A percentile compares a stretch with the other conserved stretches of the same genome.
Evolutionary conservation across 2,888 invertebrate genomes (phyloP).

Genomic region (Drosophila pseudotalamancana): DNA sequence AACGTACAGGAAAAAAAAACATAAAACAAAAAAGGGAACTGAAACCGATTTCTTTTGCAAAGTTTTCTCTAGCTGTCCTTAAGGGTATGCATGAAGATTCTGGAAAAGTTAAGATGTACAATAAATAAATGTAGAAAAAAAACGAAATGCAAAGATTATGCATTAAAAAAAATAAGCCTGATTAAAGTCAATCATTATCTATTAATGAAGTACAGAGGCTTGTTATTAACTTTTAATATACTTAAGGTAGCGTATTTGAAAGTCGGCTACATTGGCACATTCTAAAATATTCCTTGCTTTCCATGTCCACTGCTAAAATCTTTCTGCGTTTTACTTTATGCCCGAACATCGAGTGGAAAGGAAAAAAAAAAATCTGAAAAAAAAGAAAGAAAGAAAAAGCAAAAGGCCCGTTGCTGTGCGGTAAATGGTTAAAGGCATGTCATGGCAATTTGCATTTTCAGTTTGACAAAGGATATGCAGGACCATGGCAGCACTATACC

Average conservation of each 20-base stretch:
- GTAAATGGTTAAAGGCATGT: slow-evolving; percentile 76
- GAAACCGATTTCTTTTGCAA: slow-evolving; percentile 43
- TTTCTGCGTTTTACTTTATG: slow-evolving; percentile 74
- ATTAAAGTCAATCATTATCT: no score
- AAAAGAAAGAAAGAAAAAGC: slow-evolving; percentile 2
- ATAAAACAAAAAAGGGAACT: background rate
- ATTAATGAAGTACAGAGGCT: no score
- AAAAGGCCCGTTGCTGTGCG: slow-evolving; percentile 33
- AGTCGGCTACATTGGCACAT: background rate
- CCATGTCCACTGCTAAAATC: slow-evolving; percentile 62
- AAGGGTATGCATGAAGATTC: slow-evolving; percentile 13
- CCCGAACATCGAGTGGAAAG: slow-evolving; percentile 31
- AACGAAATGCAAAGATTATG: background rate
- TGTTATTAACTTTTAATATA: no score
- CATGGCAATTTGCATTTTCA: slow-evolving; percentile 77
- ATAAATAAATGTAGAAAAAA: background rate
- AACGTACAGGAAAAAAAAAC: slow-evolving; percentile 20
- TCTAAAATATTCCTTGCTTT: slow-evolving; percentile 13
- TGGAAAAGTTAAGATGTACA: no score
- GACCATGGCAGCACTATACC: slow-evolving; percentile 42
- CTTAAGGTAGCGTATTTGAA: slow-evolving; percentile 9
- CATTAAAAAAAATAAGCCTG: no score
- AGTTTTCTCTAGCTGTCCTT: slow-evolving; percentile 10
- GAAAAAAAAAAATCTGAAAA: slow-evolving; percentile 8
- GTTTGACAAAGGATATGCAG: slow-evolving; percentile 76